Evolutionary conservation across 2,888 invertebrate species (phyloP).

Genomic region (Tethea ocularis): DNA sequence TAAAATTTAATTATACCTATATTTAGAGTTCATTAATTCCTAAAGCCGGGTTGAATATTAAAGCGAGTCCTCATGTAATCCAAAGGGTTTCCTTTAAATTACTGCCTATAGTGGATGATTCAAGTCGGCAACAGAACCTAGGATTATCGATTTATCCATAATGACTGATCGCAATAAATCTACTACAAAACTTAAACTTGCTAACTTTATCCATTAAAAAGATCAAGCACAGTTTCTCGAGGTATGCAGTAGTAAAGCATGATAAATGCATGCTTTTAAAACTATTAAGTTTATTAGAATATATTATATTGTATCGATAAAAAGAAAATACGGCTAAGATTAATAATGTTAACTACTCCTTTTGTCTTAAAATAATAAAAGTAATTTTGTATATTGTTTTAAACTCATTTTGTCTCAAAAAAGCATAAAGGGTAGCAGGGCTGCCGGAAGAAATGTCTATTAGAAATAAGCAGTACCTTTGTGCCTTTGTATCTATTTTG

Average conservation of each 20-base stretch:
- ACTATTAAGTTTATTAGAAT: too few species aligned
- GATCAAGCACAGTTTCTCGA: conserved; percentile 16
- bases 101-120: conserved; percentile 20
- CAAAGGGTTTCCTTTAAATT: conserved; percentile 22
- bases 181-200: conserved; percentile 34
- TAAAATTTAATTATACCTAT: conserved; percentile 18
- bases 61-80: conserved; percentile 31
- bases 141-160: conserved; percentile 30
- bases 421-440: too few species aligned
- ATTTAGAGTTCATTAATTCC: conserved; percentile 46
- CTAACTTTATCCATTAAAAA: conserved; percentile 48
- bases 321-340: too few species aligned
- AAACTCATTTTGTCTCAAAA: too few species aligned
- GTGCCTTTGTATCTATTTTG: too few species aligned
- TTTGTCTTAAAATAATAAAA: too few species aligned
- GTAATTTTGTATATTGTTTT: too few species aligned
- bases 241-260: background rate
- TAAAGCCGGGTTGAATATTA: conserved; percentile 39
- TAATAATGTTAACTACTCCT: too few species aligned
- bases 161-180: conserved; percentile 46
- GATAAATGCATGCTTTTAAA: background rate
- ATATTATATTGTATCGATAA: too few species aligned
- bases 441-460: too few species aligned
- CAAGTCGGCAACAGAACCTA: conserved; percentile 19
- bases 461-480: too few species aligned